Base-by-base conservation (phyloP, 2,797 vertebrate species). In the Gymnothorax javanicus region DNA sequence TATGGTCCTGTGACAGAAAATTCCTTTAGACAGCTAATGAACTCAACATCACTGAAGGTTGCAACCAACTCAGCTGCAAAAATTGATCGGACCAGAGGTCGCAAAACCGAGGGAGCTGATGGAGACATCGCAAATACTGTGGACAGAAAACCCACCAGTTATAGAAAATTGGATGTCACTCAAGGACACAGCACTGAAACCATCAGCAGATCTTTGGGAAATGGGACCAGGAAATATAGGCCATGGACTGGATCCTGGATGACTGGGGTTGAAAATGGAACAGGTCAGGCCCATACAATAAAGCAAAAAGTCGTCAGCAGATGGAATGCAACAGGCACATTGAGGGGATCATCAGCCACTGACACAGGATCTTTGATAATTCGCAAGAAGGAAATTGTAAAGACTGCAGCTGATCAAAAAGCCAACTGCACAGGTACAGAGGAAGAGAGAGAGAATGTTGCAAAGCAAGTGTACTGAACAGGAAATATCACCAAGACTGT, bases 221-320 rank as follows among this genome's bases (percentile, higher is more conserved):
- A 86, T 50, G 67, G 0, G 67, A 83, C 79, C 0, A n/a, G 25
- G 1, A 43, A 27, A 54, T 58, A 11, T 56, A 82, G 15, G 17
- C 0, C 33, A 64, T 81, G 87, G 85, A 87, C 27, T 86, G 86
- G 59, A 27, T 43, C 58, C 52, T 90, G 60, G 73, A 93, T 93
- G 87, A 89, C 20, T 17, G 93, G 91, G 59, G n/a, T n/a, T 11
- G 91, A 1, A 87, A 94, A 88, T 77, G 43, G 43, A 77, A 77
- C 73, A 4, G 73, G 27, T 91, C 91, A 91, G 85, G 90, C 91
- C 82, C 0, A 91, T 27, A 17, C 69, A 73, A 85, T 71, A 79
- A 87, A 86, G 82, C 85, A 71, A 60, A 84, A 15, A 23, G 67
- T 27, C 9, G 83, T 85, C 8, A 89, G 81, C 64, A 85, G 84